Conservation (phyloP, 2,888 invertebrate genomes). For the Hirtodrosophila histrioides region DNA sequence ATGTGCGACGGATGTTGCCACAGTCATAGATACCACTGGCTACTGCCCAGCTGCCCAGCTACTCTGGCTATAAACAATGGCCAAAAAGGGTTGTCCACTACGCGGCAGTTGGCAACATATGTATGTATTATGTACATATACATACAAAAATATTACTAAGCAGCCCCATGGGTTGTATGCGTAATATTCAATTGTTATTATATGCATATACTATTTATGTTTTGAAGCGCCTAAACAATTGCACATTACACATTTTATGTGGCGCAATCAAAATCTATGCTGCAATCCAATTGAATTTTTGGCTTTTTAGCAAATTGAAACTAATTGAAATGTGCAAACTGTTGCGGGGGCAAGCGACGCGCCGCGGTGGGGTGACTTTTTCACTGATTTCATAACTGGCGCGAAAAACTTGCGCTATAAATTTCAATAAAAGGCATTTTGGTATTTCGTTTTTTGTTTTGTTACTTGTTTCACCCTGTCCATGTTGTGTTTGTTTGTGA, state of each 20-base stretch:
- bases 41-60: conserved; percentile 3
- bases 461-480: conserved; percentile 12
- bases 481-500: conserved; percentile 3
- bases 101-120: neutral
- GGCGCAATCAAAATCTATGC: conserved; percentile 65
- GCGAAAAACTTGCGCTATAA: conserved; percentile 56
- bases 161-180: conserved; percentile 45
- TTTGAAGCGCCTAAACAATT: conserved; percentile 48
- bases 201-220: conserved; percentile 20
- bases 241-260: conserved; percentile 35
- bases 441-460: conserved; percentile 43
- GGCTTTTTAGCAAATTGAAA: conserved; percentile 68
- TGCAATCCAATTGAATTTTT: conserved; percentile 52
- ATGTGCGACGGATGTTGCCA: conserved; percentile 71
- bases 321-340: conserved; percentile 71
- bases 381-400: conserved; percentile 36
- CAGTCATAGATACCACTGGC: conserved; percentile 62
- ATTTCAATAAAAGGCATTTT: conserved; percentile 68
- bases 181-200: conserved; percentile 66
- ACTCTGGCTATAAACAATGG: conserved; percentile 43
- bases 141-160: conserved; percentile 1
- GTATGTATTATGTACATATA: neutral
- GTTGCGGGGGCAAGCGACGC: conserved; percentile 1
- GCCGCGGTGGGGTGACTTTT: conserved; percentile 6
- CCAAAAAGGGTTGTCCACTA: conserved; percentile 34